Percentiles rank a stretch among this genome's conserved stretches.
Conservation (phyloP, 2,113 vertebrate genomes). For the Gymnorhina tibicen region DNA sequence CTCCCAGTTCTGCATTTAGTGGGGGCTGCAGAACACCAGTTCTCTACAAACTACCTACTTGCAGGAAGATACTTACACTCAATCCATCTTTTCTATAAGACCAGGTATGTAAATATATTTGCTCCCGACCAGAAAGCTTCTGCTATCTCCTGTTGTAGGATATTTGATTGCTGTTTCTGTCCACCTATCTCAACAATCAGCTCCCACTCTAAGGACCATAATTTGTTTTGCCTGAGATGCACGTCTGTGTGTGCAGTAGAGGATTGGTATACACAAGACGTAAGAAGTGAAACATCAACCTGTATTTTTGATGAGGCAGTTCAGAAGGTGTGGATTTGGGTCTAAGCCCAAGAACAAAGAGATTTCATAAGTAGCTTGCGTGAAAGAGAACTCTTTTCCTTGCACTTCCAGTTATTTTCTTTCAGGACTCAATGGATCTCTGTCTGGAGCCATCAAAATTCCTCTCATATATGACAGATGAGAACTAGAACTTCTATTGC, state of each 20-base stretch:
- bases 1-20: neutral
- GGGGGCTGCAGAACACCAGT: neutral
- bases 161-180: neutral
- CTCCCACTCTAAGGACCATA: neutral
- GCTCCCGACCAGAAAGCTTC: neutral
- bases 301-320: constrained; percentile 40
- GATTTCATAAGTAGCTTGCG: constrained; percentile 2
- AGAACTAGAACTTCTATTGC: neutral
- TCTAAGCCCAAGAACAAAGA: constrained; percentile 33
- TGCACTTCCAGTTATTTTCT: constrained; percentile 12
- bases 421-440: neutral
- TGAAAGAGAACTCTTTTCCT: neutral
- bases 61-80: neutral
- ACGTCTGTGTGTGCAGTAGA: neutral
- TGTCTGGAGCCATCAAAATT: neutral
- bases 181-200: neutral
- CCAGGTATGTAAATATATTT: neutral
- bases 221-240: neutral
- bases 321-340: neutral
- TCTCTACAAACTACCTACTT: neutral
- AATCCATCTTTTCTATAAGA: neutral
- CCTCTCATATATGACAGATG: neutral
- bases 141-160: neutral
- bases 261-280: constrained; percentile 6
- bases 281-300: constrained; percentile 15